These are phyloP conservation scores for Philopedon plagiatum DNA, from an alignment of 2,888 invertebrate species.

Conservation along the genomic window DNA sequence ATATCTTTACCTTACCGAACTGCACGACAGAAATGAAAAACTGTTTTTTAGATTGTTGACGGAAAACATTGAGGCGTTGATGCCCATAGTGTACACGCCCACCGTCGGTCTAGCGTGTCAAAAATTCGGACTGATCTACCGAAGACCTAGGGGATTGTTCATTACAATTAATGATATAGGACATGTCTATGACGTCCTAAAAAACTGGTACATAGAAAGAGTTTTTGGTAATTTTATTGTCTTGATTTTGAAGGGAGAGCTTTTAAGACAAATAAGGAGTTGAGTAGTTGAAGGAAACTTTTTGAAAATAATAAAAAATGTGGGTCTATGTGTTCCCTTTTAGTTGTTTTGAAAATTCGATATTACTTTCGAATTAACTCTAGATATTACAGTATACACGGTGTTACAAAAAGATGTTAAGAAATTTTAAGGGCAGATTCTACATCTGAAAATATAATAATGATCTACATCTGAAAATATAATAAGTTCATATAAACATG, in stretches of 20 bases:
- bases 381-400: too few species aligned
- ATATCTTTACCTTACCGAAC: constrained; percentile 93
- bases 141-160: constrained; percentile 93
- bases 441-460: too few species aligned
- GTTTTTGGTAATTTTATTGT: constrained; percentile 51
- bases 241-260: constrained; percentile 36
- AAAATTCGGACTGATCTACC: constrained; percentile 93
- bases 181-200: constrained; percentile 93
- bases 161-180: constrained; percentile 97
- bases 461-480: too few species aligned
- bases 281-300: not conserved
- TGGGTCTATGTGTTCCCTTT: too few species aligned
- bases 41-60: constrained; percentile 93
- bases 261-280: not conserved
- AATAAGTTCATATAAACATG: too few species aligned
- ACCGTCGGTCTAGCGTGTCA: constrained; percentile 98
- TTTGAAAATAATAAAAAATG: not conserved
- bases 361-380: too few species aligned
- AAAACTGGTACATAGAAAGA: constrained; percentile 82
- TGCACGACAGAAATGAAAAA: constrained; percentile 96
- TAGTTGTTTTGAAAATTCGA: too few species aligned
- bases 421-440: too few species aligned
- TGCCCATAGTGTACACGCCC: constrained; percentile 99
- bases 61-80: constrained; percentile 90
- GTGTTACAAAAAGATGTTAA: too few species aligned